Percentiles rank a stretch among this genome's conserved stretches.
phyloP scores from a whole-genome alignment of 2,113 vertebrate genomes.

The Saccopteryx bilineata region DNA sequence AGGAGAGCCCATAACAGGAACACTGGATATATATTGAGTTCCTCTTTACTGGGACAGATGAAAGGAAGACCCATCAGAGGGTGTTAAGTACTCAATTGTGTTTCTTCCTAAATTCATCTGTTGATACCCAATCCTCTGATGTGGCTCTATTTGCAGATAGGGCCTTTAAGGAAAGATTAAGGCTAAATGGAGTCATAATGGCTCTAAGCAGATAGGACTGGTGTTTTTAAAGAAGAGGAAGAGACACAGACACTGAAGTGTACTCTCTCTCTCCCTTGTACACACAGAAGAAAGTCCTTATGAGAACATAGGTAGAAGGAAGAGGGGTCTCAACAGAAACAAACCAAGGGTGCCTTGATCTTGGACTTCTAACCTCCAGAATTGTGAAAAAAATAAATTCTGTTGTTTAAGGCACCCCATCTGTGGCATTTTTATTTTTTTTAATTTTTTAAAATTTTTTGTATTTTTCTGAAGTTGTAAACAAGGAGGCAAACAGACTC shows the following conservation, averaged over 20 bases:
- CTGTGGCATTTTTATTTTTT: background rate
- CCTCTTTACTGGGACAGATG: background rate
- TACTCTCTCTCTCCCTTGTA: fast-evolving
- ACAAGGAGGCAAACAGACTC: no score
- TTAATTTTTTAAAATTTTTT: no score
- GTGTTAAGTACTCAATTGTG: background rate
- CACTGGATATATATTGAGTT: no score
- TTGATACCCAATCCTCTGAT: background rate
- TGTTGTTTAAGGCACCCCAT: background rate
- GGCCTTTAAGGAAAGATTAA: background rate
- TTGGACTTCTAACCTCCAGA: background rate
- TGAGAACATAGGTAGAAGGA: background rate
- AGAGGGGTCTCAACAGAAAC: background rate
- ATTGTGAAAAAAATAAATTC: background rate
- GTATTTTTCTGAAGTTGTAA: no score
- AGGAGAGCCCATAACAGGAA: background rate
- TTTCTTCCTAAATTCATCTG: background rate
- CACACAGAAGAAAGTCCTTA: background rate
- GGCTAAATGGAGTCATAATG: background rate
- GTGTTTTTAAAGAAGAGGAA: background rate
- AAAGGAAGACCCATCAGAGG: background rate
- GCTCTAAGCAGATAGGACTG: background rate
- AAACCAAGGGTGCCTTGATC: no score
- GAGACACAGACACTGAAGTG: no score
- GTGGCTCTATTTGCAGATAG: background rate